phyloP scores from a whole-genome alignment of 2,797 vertebrate species.

The Sardinella longiceps region DNA sequence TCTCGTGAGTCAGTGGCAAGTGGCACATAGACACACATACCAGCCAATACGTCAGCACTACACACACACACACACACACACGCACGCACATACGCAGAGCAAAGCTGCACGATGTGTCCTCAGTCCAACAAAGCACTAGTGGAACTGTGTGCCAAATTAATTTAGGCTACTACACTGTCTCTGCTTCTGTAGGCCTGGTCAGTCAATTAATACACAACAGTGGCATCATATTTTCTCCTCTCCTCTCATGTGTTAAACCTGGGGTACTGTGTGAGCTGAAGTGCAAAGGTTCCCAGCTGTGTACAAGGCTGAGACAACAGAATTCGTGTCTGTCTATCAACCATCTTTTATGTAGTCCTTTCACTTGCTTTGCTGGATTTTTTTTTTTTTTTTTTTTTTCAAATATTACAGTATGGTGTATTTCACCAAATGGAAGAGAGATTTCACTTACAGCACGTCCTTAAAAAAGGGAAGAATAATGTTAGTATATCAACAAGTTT shows the following conservation, averaged over 20 bases:
- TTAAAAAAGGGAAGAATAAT: not conserved
- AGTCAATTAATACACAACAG: conserved; percentile 1
- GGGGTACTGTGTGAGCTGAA: not conserved
- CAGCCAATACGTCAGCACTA: not conserved
- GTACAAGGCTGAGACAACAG: not conserved
- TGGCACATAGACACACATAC: not conserved
- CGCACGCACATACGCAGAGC: not conserved
- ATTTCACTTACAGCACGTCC: too few relatives aligned
- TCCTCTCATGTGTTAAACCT: not conserved
- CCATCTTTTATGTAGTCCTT: not conserved
- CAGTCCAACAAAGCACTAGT: not conserved
- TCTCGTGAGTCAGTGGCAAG: conserved; percentile 14
- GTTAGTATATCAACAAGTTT: not conserved
- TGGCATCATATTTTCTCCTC: not conserved
- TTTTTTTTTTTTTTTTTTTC: not conserved
- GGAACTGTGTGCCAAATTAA: not conserved
- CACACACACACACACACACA: not conserved
- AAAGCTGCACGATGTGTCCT: not conserved
- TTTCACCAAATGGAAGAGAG: not conserved
- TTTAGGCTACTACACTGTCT: not conserved
- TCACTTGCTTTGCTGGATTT: not conserved
- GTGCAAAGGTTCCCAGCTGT: not conserved
- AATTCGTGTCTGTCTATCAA: not conserved
- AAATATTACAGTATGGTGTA: not conserved
- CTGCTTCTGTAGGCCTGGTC: not conserved